phyloP scores from a whole-genome alignment of 2,113 vertebrate species.

The Tragelaphus buxtoni region DNA sequence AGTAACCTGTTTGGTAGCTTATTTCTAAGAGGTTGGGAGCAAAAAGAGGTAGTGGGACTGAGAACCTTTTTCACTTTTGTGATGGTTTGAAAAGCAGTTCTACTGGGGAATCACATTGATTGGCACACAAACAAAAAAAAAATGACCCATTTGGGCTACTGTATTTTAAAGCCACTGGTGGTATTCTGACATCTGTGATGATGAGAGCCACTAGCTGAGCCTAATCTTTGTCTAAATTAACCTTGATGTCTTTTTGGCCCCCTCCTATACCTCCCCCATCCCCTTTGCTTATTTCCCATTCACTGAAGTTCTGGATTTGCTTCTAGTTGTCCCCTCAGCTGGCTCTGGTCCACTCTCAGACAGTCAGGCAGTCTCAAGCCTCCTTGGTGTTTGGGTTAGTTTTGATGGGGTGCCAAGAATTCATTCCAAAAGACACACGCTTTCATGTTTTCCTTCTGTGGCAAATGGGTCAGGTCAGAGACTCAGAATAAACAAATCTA shows the following conservation, averaged over 20 bases:
- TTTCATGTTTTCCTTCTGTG: neutral
- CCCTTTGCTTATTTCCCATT: neutral
- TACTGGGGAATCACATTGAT: slow-evolving; percentile 43
- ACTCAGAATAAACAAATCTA: neutral
- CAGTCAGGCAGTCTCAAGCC: neutral
- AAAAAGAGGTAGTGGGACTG: neutral
- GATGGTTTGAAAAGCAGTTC: slow-evolving; percentile 31
- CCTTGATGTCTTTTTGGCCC: neutral
- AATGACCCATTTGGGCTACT: neutral
- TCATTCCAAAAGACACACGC: neutral
- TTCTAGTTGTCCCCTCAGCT: neutral
- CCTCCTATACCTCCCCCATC: neutral
- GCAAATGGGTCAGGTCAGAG: neutral
- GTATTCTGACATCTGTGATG: neutral
- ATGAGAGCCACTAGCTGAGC: neutral
- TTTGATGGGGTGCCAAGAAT: slow-evolving; percentile 14
- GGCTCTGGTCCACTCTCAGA: neutral
- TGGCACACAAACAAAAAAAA: neutral
- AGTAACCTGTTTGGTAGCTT: neutral
- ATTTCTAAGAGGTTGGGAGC: neutral
- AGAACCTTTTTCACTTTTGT: slow-evolving; percentile 1
- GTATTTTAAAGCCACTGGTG: neutral
- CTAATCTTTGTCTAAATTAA: neutral
- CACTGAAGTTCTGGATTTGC: neutral
- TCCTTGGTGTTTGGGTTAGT: slow-evolving; percentile 12